Base-by-base conservation (phyloP, 2,797 vertebrate species). In the Epinephelus awoara region DNA sequence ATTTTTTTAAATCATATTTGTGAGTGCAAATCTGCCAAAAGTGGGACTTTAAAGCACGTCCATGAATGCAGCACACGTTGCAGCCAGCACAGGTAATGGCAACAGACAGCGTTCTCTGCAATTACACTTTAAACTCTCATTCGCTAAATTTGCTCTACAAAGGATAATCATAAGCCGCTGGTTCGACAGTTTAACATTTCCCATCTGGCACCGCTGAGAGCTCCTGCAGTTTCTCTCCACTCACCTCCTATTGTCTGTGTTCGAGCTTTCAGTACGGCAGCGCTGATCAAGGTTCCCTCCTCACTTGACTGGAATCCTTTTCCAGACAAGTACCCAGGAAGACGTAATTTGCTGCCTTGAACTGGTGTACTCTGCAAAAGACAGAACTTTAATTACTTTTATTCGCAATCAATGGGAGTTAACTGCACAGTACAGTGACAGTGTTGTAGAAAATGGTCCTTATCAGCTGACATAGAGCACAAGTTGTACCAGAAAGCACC, bases 311-410 rank as follows among this genome's bases (percentile, higher is more conserved):
- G 98, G 88, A 99, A 99, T 47, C 97, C 96, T 91, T 99, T 99
- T 56, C 98, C 98, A 19, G 98, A 99, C n/a, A 99, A 92, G 82
- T 99, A 99, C 5, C 98, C 98, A 34, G 98, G 98, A 77, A 99
- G 95, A 71, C 98, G 96, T 47, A 99, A 95, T 90, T 98, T 99
- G 93, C 97, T 99, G 90, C 98, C 98, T 91, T 98, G 98, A 83
- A 99, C 98, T 0, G 97, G 96, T 2, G 97, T 98, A 79, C 93
- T 94, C 98, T 99, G 88, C 18, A 66, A 83, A 82, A 85, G 13
- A 79, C 44, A 83, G 6, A 54, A 15, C 34, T 66, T 83, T 8
- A 8, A n/a, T 82, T 55, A 52, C 4, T 42, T 70, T 55, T 1
- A 44, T n/a, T 50, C 34, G 12, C 27, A 21, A 25, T 58, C 10